Percentiles rank a stretch among this genome's conserved stretches.
Conservation (phyloP, 2,797 vertebrate genomes). For the Scomberomorus guttatus region DNA sequence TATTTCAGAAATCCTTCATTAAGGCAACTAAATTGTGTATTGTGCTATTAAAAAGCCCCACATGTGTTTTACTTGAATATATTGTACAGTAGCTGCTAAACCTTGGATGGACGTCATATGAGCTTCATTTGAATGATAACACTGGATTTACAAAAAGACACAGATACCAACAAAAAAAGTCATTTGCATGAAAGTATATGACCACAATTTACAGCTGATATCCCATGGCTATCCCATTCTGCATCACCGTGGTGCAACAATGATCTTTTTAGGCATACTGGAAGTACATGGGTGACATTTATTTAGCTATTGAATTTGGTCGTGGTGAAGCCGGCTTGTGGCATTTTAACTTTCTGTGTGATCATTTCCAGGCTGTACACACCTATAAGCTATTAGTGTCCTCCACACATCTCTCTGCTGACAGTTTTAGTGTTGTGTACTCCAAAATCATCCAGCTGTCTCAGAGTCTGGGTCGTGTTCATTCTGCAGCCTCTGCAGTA, state of each 20-base stretch:
- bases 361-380: neutral
- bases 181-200: neutral
- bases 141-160: neutral
- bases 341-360: conserved; percentile 5
- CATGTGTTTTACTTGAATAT: conserved; percentile 9
- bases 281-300: conserved; percentile 21
- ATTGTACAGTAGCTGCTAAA: neutral
- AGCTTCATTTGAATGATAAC: conserved; percentile 20
- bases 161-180: neutral
- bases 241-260: conserved; percentile 7
- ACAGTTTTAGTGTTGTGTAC: conserved; percentile 35
- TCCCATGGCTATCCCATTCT: neutral
- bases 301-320: neutral
- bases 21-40: neutral
- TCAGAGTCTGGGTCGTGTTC: conserved; percentile 40
- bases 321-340: conserved; percentile 3
- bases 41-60: neutral
- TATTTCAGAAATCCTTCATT: neutral
- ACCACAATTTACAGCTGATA: neutral
- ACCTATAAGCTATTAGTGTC: neutral
- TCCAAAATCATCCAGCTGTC: conserved; percentile 28
- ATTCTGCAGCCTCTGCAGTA: conserved; percentile 68
- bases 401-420: conserved; percentile 25
- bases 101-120: neutral
- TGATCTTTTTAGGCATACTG: neutral